Base-by-base conservation (phyloP, 2,797 vertebrate genomes). In the Passerculus sandwichensis region DNA sequence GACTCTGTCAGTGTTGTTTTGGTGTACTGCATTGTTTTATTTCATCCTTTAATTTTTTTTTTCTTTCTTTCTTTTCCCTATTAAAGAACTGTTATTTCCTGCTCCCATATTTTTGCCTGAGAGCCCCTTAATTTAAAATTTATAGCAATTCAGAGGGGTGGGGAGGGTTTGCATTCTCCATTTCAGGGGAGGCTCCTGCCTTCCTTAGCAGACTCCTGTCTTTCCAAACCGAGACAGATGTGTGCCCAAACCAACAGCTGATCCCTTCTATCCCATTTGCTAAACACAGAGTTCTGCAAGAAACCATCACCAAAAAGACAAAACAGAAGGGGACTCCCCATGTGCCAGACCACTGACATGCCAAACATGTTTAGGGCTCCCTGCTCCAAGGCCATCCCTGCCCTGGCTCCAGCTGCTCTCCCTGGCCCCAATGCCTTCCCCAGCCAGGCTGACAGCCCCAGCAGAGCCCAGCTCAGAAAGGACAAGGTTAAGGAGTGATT, bases 371-470 rank as follows among this genome's bases (percentile, higher is more conserved):
- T 38, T 10, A 26, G 40, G 16, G 18, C 73, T 81, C 69, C 42
- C 42, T 61, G 36, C 23, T 77, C 32, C 0, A 2, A 59, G 60
- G 56, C 44, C 72, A 29, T 6, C 38, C 22, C 45, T 73, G 9
- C 2, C 3, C 71, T 71, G 48, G 9, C 20, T 40, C 36, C 47
- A 40, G 50, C 0, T 73, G 10, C 2, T 3, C 71, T 71, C 2
- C 3, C 71, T 71, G 48, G 9, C 20, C 44, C 36, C 47, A 40
- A 45, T 0, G 0, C 53, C 47, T 56, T 78, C 48, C 88, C 36
- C 73, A 65, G 70, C 5, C 72, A 44, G 38, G 44, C 56, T 60
- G 79, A 16, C 38, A 62, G 79, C 36, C 4, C 3, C n/a, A 15
- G 56, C 59, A 69, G 34, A 65, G 66, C 84, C 25, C 59, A 59